Evolutionary conservation across 2,888 invertebrate species (phyloP).

Genomic region (Ecdyonurus torrentis): DNA sequence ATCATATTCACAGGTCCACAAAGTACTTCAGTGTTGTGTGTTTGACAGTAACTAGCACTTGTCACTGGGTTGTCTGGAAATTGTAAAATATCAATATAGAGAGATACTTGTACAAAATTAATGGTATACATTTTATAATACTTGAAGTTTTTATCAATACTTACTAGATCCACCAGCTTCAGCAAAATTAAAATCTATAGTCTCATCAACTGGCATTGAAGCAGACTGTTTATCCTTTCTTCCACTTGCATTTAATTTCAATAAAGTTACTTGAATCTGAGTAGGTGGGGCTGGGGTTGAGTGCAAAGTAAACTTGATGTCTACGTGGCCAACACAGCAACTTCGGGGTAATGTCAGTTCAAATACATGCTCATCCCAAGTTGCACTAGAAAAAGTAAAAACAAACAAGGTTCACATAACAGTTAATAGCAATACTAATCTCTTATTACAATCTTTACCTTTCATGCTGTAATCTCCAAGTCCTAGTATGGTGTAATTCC

Average conservation of each 20-base stretch:
- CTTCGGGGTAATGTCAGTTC: conserved; percentile 71
- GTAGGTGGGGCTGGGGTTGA: conserved; percentile 58
- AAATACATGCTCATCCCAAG: conserved; percentile 86
- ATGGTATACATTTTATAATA: not conserved
- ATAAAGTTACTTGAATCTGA: conserved; percentile 56
- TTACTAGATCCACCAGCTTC: conserved; percentile 6
- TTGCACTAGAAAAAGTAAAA: conserved; percentile 33
- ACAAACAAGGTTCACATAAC: not conserved
- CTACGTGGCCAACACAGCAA: conserved; percentile 71
- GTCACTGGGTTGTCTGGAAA: conserved; percentile 55
- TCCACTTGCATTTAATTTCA: conserved; percentile 50
- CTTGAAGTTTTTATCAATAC: not conserved
- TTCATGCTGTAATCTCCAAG: conserved; percentile 78
- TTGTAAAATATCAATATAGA: too few relatives aligned
- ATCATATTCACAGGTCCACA: conserved; percentile 76
- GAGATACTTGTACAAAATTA: too few relatives aligned
- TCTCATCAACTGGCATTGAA: conserved; percentile 29
- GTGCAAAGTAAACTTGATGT: conserved; percentile 71
- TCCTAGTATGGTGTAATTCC: conserved; percentile 58
- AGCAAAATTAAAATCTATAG: conserved; percentile 28
- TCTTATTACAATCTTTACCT: conserved; percentile 30
- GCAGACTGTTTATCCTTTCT: conserved; percentile 13
- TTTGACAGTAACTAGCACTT: conserved; percentile 63
- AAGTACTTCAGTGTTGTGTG: conserved; percentile 77
- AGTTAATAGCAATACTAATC: not conserved